A percentile compares a stretch with the other conserved stretches of the same genome.
Conservation (phyloP, 2,113 vertebrate genomes). For the Urocynchramus pylzowi region DNA sequence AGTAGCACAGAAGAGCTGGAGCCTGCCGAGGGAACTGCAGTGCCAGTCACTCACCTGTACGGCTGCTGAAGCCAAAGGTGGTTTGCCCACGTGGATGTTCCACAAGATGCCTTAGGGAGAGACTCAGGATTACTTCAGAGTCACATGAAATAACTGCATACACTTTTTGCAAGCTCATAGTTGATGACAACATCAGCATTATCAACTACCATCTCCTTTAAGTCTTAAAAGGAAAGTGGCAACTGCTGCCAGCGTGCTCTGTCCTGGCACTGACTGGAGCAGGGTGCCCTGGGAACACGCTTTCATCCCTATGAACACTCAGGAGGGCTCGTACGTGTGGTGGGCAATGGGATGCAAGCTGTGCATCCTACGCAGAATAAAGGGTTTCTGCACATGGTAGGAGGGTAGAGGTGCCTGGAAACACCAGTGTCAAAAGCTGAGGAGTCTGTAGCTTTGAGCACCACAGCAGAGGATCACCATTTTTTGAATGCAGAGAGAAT, state of each 20-base stretch:
- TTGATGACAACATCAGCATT: not conserved
- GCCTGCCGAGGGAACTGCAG: not conserved
- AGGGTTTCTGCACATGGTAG: not conserved
- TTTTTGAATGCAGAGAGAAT: not conserved
- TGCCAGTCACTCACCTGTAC: not conserved
- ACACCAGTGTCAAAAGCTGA: not conserved
- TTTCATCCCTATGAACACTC: not conserved
- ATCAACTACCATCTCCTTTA: not conserved
- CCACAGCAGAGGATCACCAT: not conserved
- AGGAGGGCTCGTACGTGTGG: rapidly evolving
- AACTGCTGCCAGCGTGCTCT: not conserved
- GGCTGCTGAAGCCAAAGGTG: not conserved
- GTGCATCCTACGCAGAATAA: not conserved
- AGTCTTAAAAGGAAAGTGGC: not conserved
- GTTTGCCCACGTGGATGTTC: not conserved
- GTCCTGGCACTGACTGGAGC: not conserved
- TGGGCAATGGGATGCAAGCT: not conserved
- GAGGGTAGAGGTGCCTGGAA: not conserved
- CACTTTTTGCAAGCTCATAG: not conserved
- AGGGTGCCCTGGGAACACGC: not conserved
- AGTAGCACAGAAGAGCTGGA: not conserved
- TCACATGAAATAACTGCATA: not conserved
- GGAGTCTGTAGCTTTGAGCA: not conserved
- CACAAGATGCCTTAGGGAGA: not conserved
- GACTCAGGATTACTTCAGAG: not conserved